Conservation (phyloP, 2,888 invertebrate genomes). For the Athalia rosae region DNA sequence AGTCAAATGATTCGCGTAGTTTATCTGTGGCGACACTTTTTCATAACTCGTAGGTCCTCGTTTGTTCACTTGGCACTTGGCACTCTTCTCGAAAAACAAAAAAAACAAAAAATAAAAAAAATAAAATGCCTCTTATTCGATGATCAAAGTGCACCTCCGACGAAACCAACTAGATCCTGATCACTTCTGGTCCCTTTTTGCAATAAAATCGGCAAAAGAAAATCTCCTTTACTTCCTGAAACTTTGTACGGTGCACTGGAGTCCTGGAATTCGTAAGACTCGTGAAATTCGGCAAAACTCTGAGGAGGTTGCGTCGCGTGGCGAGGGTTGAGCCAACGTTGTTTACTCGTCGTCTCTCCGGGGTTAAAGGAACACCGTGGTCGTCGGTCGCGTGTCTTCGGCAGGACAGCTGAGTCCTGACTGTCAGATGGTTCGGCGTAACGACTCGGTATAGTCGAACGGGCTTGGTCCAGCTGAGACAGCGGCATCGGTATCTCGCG, state of each 20-base stretch:
- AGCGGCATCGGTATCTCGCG: slow-evolving; percentile 47
- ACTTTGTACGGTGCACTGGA: too few species aligned
- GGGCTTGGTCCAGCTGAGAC: slow-evolving; percentile 35
- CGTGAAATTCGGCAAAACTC: slow-evolving; percentile 6
- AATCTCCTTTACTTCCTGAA: background rate
- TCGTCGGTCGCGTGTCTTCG: slow-evolving; percentile 49
- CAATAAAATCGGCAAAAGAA: background rate
- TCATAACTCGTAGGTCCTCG: background rate
- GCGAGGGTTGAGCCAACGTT: background rate
- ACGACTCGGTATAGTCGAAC: slow-evolving; percentile 56
- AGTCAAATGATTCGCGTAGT: slow-evolving; percentile 44
- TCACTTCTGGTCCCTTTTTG: background rate
- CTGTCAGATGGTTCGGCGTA: slow-evolving; percentile 55
- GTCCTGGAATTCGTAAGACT: too few species aligned
- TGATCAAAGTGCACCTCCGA: background rate
- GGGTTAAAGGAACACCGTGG: slow-evolving; percentile 45
- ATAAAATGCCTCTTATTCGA: background rate
- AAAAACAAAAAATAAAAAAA: too few species aligned
- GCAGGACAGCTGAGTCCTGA: slow-evolving; percentile 67
- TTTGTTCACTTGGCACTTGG: slow-evolving; percentile 39
- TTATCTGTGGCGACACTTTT: slow-evolving; percentile 27
- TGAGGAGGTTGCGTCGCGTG: too few species aligned
- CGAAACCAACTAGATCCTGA: background rate
- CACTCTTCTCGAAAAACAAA: background rate
- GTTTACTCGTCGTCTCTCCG: slow-evolving; percentile 36